A percentile compares a stretch with the other conserved stretches of the same genome.
These are phyloP conservation scores for Epinephelus cyanopodus DNA, from an alignment of 2,113 vertebrate species.

Conservation along the genomic window DNA sequence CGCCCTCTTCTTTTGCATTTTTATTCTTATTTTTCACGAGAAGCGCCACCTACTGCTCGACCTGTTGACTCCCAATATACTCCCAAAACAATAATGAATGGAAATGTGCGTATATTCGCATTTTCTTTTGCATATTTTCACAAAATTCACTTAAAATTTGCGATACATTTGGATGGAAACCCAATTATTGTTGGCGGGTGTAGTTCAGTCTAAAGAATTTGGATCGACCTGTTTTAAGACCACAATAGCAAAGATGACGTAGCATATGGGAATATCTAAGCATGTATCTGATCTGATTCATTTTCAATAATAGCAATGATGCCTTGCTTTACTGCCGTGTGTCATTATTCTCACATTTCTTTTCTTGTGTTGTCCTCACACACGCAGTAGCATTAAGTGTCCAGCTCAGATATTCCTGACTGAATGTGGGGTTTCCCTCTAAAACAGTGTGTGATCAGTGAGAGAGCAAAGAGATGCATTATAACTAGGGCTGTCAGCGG, in stretches of 20 bases:
- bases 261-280: neutral
- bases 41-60: no score
- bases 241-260: neutral
- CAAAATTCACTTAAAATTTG: no score
- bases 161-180: no score
- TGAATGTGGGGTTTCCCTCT: constrained; percentile 23
- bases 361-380: neutral
- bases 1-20: no score
- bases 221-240: no score
- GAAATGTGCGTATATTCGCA: no score
- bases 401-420: constrained; percentile 2
- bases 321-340: neutral
- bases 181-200: no score
- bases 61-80: no score
- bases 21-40: no score
- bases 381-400: neutral
- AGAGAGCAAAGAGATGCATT: neutral
- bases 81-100: no score
- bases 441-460: constrained; percentile 17
- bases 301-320: neutral
- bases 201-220: no score
- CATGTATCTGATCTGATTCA: neutral
- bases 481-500: neutral
- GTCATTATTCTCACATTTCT: neutral
- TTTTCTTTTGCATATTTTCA: no score